These are phyloP conservation scores for Chiroxiphia lanceolata DNA, from an alignment of 2,797 vertebrate species.

Conservation along the genomic window DNA sequence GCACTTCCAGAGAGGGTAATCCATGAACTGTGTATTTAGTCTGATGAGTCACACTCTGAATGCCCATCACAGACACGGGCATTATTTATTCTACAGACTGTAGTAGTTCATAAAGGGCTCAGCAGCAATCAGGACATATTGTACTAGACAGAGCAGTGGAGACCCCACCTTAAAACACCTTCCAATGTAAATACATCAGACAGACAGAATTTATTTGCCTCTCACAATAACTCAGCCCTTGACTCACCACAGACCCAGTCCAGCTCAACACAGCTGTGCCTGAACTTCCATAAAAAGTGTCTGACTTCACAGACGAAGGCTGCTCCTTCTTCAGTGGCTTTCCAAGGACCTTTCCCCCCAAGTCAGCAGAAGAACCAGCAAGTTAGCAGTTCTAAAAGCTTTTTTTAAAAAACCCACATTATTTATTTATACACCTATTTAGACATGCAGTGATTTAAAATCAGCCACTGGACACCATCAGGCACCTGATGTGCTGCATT, in stretches of 20 bases:
- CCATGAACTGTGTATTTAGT: background rate
- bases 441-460: background rate
- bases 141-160: background rate
- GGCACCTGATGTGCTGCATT: background rate
- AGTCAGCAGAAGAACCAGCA: background rate
- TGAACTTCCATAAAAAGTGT: background rate
- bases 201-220: slow-evolving; percentile 23
- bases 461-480: background rate
- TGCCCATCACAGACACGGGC: accelerated
- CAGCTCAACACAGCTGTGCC: background rate
- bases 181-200: slow-evolving; percentile 8
- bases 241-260: background rate
- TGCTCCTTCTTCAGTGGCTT: background rate
- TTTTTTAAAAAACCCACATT: background rate
- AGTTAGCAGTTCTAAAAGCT: background rate
- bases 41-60: background rate
- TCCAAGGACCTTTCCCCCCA: background rate
- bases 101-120: background rate
- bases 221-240: background rate
- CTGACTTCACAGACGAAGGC: background rate
- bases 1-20: background rate
- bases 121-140: background rate
- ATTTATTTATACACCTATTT: background rate
- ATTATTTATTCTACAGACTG: background rate
- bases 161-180: background rate